Percentiles rank a stretch among this genome's conserved stretches.
Conservation (phyloP, 2,797 vertebrate species). For the Diceros bicornis region DNA sequence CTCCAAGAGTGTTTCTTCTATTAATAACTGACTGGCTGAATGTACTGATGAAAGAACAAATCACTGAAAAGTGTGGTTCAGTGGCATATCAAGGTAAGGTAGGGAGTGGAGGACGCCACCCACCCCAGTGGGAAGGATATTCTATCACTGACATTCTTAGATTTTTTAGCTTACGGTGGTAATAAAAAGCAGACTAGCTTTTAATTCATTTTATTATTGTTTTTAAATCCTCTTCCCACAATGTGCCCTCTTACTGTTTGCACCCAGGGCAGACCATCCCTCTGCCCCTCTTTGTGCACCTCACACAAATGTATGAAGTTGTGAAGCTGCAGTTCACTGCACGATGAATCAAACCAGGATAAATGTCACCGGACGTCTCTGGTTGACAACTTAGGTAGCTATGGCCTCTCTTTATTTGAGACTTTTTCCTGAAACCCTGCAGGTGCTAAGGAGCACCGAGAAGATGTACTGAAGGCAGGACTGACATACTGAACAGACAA, state of each 20-base stretch:
- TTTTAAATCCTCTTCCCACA: neutral
- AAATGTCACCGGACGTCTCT: neutral
- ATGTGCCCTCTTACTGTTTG: fast-evolving
- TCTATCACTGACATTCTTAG: neutral
- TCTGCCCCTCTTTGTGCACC: neutral
- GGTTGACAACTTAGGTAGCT: neutral
- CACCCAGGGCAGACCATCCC: neutral
- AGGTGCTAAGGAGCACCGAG: neutral
- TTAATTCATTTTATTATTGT: neutral
- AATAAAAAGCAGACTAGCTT: neutral
- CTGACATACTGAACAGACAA: neutral
- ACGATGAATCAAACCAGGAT: neutral
- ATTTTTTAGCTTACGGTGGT: neutral
- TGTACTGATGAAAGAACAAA: neutral
- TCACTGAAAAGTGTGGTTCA: neutral
- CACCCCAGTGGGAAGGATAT: neutral
- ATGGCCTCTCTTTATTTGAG: neutral
- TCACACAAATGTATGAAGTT: neutral
- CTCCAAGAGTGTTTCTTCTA: neutral
- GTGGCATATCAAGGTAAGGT: neutral
- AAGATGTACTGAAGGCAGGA: neutral
- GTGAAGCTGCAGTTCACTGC: neutral
- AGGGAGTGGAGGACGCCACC: neutral
- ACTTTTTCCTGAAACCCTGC: neutral
- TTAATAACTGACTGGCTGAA: neutral